Percentiles rank a stretch among this genome's conserved stretches.
phyloP scores from a whole-genome alignment of 2,797 vertebrate genomes.

The Cyclura pinguis region DNA sequence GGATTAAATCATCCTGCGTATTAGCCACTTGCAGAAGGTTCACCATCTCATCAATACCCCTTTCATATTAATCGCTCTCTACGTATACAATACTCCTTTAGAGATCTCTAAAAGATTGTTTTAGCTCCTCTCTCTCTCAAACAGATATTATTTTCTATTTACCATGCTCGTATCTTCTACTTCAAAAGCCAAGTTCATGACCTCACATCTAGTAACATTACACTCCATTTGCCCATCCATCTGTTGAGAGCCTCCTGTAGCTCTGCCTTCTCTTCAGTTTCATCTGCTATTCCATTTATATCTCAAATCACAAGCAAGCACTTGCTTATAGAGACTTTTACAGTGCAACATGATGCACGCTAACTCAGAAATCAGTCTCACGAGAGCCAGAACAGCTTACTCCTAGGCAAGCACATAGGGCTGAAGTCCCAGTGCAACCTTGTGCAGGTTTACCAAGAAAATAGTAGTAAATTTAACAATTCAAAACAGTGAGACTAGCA shows the following conservation, averaged over 20 bases:
- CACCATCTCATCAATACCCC: neutral
- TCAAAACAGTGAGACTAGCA: neutral
- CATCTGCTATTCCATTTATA: conserved; percentile 30
- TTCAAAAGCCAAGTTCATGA: conserved; percentile 31
- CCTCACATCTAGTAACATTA: conserved; percentile 27
- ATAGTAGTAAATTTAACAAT: neutral
- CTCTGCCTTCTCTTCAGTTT: conserved; percentile 31
- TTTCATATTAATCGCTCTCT: neutral
- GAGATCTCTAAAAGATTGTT: conserved; percentile 1
- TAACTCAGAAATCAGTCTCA: neutral
- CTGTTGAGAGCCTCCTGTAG: conserved; percentile 31
- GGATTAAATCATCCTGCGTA: neutral
- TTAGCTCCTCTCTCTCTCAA: neutral
- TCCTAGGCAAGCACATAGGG: neutral
- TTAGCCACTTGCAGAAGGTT: neutral
- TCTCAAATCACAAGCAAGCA: conserved; percentile 25
- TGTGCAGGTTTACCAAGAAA: neutral
- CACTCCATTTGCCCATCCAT: conserved; percentile 36
- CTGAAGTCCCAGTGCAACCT: neutral
- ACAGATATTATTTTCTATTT: conserved; percentile 37
- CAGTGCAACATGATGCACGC: neutral
- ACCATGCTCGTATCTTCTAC: conserved; percentile 6
- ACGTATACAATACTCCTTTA: neutral
- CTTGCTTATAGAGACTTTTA: neutral
- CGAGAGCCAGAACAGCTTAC: neutral